Evolutionary conservation across 1,140 invertebrate species (phyloP), one percentile per base, ranked within the genome.

Genomic region (Fopius arisanus): DNA sequence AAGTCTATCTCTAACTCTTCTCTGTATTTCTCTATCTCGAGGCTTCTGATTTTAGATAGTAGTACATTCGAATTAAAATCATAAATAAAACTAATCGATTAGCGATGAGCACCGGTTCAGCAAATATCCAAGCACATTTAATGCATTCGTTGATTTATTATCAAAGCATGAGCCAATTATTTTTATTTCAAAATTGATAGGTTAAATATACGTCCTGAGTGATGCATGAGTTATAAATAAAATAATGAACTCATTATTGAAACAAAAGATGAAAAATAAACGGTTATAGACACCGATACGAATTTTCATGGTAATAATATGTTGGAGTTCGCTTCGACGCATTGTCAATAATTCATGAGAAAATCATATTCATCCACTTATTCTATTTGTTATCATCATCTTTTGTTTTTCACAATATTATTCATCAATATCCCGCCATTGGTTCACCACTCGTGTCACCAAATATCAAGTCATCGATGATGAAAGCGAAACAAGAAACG

Each of bases 221-320:
- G 67, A 69, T 26, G 67, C 67, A 69, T 69, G 67, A 51, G 40
- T 69, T 16, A 67, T 67, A 23, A 66, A 67, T 33, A 5, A 43
- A 40, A 67, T 67, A 67, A 48, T 69, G 12, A 2, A 54, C 0
- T 29, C 3, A 31, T 65, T 51, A 14, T 26, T 41, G 16, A 40
- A 23, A 67, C 21, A 28, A 69, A 28, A 54, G 43, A 28, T 14
- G n/a, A 31, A 7, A 28, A 62, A 5, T n/a, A 65, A 65, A 16
- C 28, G 28, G 26, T 33, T 14, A 33, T 33, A 33, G 54, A 65
- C 29, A 14, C 29, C 62, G 23, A 31, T 3, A 33, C 14, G 16
- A 16, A 29, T 65, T 31, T 65, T 31, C 28, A 33, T 16, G n/a
- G 7, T 16, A 65, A 29, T 65, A 65, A 65, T 65, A 10, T 33